Conservation (phyloP, 2,888 invertebrate genomes). For the Polydesmus complanatus region DNA sequence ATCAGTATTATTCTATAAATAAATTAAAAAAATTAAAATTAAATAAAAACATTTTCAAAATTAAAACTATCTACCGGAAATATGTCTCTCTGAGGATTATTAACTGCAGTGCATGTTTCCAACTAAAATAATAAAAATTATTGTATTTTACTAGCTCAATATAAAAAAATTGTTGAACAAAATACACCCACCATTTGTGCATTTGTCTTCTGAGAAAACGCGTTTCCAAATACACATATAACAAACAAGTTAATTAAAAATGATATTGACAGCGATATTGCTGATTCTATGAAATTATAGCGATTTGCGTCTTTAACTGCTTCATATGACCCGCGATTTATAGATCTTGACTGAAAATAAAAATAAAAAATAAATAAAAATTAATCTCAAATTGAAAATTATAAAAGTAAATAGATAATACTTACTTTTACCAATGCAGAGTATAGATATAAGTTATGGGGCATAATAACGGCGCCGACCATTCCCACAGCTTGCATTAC, state of each 20-base stretch:
- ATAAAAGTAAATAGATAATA: neutral
- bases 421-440: conserved; percentile 39
- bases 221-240: conserved; percentile 40
- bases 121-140: neutral
- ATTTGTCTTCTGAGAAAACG: conserved; percentile 34
- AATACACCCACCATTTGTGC: conserved; percentile 33
- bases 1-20: neutral
- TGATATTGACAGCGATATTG: conserved; percentile 53
- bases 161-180: neutral
- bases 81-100: conserved; percentile 23
- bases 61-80: conserved; percentile 33
- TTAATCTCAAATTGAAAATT: no score
- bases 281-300: conserved; percentile 67
- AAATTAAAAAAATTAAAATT: conserved; percentile 7
- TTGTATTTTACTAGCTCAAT: neutral
- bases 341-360: conserved; percentile 32
- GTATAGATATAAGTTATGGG: conserved; percentile 41
- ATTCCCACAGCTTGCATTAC: conserved; percentile 29
- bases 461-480: conserved; percentile 43
- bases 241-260: conserved; percentile 42
- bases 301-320: conserved; percentile 51
- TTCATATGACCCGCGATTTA: conserved; percentile 34
- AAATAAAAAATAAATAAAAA: neutral
- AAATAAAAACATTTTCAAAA: no score
- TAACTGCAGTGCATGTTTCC: neutral